Base-by-base conservation (phyloP, 2,797 vertebrate genomes). In the Lithobates pipiens region DNA sequence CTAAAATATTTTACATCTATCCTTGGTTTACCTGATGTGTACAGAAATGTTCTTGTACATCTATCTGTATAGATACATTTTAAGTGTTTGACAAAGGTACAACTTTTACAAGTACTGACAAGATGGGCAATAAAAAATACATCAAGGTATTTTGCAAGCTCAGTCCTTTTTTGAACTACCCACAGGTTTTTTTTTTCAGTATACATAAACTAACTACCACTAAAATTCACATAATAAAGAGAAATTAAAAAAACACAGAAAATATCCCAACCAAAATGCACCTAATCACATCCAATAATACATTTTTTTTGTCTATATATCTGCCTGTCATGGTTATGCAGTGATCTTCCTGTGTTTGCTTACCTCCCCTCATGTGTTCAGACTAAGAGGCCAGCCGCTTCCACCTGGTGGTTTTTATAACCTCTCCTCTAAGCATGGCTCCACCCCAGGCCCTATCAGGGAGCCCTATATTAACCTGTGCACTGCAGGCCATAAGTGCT, bases 11-110 rank as follows among this genome's bases (percentile, higher is more conserved):
- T 61, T 23, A 61, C 21, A 8, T 23, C 54, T 61, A 61, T 61
- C 54, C 54, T 61, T 50, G 10, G 46, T 68, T 79, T 7, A 69
- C n/a, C 50, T 50, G 50, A 69, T 80, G 68, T 70, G 69, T 54
- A 54, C 9, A 70, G 10, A 69, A 29, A 71, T 27, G 18, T 21
- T 71, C 65, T 70, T 16, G 46, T 61, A 61, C 15, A 80, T 71
- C 39, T 13, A 72, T 80, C 46, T 36, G 25, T 72, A 71, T 61
- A 80, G 54, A 39, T 71, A 13, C 39, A 16, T 80, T 80, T 68
- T 44, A 70, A 42, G n/a, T 80, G 39, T 57, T 71, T 71, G 44
- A 80, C 78, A 54, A 70, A 71, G 16, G 78, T 80, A 80, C 78
- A 54, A 16, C n/a, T 80, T 80, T 42, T 80, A 54, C 44, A 81